phyloP scores from a whole-genome alignment of 92 coral and sea anemone genomes.

The Nematostella vectensis region DNA sequence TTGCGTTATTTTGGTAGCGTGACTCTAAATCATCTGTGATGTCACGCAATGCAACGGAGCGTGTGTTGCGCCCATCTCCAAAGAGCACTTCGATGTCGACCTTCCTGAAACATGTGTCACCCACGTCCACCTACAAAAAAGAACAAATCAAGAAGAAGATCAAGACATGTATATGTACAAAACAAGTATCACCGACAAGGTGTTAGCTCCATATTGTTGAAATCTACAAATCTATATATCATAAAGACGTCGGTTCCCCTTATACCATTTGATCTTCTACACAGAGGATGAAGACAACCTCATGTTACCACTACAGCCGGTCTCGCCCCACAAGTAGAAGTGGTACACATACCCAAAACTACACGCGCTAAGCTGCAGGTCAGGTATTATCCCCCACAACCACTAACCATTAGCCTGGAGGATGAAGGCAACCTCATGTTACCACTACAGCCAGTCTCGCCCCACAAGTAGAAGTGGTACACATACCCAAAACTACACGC shows the following conservation, averaged over 20 bases:
- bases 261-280: neutral
- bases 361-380: conserved; percentile 56
- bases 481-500: too few species aligned
- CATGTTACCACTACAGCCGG: conserved; percentile 66
- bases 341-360: conserved; percentile 84
- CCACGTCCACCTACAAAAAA: conserved; percentile 42
- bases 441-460: conserved; percentile 60
- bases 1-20: conserved; percentile 53
- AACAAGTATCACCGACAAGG: too few species aligned
- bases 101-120: conserved; percentile 26
- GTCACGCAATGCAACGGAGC: conserved; percentile 26
- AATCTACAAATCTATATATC: too few species aligned
- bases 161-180: too few species aligned
- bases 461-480: conserved; percentile 71
- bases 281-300: conserved; percentile 39
- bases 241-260: too few species aligned
- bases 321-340: conserved; percentile 67
- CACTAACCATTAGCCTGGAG: conserved; percentile 15
- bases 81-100: conserved; percentile 51
- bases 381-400: too few species aligned
- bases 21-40: conserved; percentile 67
- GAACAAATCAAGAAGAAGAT: neutral
- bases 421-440: conserved; percentile 59
- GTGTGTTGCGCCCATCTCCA: conserved; percentile 54
- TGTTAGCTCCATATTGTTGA: too few species aligned